phyloP scores from a whole-genome alignment of 2,797 vertebrate genomes.

The Lophotriccus pileatus region DNA sequence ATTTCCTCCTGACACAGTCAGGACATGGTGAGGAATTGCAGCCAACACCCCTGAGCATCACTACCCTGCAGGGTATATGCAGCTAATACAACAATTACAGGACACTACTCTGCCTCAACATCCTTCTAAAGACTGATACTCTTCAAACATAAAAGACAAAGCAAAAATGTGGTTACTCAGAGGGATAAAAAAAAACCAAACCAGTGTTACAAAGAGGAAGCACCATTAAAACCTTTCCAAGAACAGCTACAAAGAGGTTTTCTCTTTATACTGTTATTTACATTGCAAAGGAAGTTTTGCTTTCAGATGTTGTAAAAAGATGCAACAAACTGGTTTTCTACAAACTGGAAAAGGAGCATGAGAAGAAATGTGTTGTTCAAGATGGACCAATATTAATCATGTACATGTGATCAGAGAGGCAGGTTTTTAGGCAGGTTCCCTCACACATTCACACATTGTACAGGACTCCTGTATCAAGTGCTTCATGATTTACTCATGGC shows the following conservation, averaged over 20 bases:
- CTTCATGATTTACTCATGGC: neutral
- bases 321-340: neutral
- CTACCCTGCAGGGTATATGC: neutral
- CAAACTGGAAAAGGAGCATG: neutral
- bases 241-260: neutral
- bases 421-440: neutral
- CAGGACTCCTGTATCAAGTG: neutral
- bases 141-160: neutral
- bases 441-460: rapidly evolving
- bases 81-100: neutral
- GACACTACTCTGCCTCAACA: neutral
- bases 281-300: neutral
- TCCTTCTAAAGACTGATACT: neutral
- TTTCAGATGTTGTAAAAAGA: neutral
- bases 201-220: neutral
- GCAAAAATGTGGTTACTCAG: neutral
- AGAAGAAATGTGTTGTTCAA: rapidly evolving
- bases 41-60: neutral
- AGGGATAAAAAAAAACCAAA: neutral
- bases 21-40: neutral
- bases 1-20: neutral
- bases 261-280: neutral
- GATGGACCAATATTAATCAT: rapidly evolving
- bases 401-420: rapidly evolving
- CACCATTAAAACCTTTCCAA: neutral